Percentiles rank a stretch among this genome's conserved stretches.
Evolutionary conservation across 2,797 vertebrate genomes (phyloP).

Genomic region (Myripristis jacobus): DNA sequence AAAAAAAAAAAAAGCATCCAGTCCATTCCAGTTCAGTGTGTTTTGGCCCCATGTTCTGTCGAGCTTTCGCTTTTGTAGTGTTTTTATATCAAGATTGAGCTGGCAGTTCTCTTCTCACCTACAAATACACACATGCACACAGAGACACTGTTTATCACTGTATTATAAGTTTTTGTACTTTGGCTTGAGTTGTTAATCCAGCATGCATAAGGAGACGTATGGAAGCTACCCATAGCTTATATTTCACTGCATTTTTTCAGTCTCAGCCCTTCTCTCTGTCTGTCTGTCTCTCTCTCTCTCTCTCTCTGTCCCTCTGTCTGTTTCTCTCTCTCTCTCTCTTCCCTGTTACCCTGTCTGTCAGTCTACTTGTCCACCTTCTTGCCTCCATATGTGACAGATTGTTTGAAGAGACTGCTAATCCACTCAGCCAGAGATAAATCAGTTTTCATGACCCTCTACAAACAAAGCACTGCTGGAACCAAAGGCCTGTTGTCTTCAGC

Average conservation of each 20-base stretch:
- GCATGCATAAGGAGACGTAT: neutral
- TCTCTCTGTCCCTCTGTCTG: too few relatives aligned
- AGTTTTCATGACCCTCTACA: constrained; percentile 40
- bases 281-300: too few relatives aligned
- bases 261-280: too few relatives aligned
- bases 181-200: neutral
- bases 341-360: neutral
- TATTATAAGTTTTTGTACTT: too few relatives aligned
- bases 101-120: neutral
- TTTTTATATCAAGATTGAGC: constrained; percentile 2
- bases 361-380: constrained; percentile 9
- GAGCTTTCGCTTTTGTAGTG: neutral
- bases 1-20: too few relatives aligned
- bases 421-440: constrained; percentile 42
- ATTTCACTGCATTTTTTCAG: neutral
- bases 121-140: neutral
- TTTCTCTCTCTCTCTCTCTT: too few relatives aligned
- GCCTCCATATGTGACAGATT: constrained; percentile 4
- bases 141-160: too few relatives aligned
- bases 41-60: neutral
- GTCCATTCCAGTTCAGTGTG: neutral
- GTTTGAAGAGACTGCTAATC: constrained; percentile 37
- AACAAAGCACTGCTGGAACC: constrained; percentile 35
- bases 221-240: neutral
- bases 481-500: constrained; percentile 37